Evolutionary conservation across 2,797 vertebrate species (phyloP), one percentile per base, ranked within the genome.

Genomic region (Mus minutoides): DNA sequence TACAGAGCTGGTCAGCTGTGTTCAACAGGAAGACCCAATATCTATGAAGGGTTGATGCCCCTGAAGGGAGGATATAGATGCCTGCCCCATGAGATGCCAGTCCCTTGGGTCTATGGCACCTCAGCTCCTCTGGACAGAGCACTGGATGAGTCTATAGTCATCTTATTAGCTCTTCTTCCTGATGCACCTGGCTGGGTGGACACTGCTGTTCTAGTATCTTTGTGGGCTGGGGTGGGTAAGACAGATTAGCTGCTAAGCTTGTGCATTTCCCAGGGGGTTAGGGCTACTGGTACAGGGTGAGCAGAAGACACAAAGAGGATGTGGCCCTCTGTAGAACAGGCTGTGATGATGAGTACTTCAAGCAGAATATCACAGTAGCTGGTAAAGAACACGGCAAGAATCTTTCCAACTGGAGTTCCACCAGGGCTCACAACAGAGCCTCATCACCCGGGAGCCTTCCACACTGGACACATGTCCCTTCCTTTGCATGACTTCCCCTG

Each of bases 361-460:
- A 95, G 88, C 1, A 22, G 10, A 40, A n/a, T 10, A n/a, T 64
- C 37, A 14, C 21, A 56, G n/a, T 46, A 3, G 73, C 29, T 0
- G 77, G 22, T 62, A 73, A 77, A 8, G 22, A 60, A 58, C 56
- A 86, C 54, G 1, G 31, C n/a, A 12, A 16, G 49, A 22, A 17
- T 19, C 9, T 22, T 62, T 43, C 17, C 79, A 31, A 13, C 52
- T 84, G 49, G 49, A 56, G 21, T 73, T 52, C 26, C 49, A 76
- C 3, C 49, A 1, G 0, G 5, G 22, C 5, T 24, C 26, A 37
- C 46, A 26, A 29, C 3, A n/a, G 69, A 84, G 11, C n/a, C 56
- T 54, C 4, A 22, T 7, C 0, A 9, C 86, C 2, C 0, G 1
- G 60, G 54, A 56, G 0, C 0, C 12, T 19, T 13, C n/a, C 46